Conservation (phyloP, 2,888 invertebrate species). For the Parasteatoda lunata region DNA sequence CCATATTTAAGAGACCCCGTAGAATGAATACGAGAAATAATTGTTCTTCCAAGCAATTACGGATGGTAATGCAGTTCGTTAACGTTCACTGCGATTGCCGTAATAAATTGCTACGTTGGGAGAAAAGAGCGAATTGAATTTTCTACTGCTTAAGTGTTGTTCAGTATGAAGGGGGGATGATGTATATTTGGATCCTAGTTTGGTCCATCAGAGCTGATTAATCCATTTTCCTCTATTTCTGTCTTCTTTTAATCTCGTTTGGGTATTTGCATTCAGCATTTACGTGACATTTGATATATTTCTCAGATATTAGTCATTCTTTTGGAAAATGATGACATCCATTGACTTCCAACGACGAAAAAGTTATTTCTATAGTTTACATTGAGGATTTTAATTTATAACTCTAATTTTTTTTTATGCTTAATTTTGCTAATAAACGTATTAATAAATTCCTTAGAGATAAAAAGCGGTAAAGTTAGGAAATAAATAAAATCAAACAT, state of each 20-base stretch:
- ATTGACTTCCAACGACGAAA: too few relatives aligned
- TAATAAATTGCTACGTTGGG: slow-evolving; percentile 40
- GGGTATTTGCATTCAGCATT: slow-evolving; percentile 1
- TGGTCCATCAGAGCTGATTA: neutral
- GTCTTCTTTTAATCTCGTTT: slow-evolving; percentile 2
- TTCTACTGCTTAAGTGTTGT: neutral
- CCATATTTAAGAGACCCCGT: slow-evolving; percentile 12
- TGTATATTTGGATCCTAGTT: neutral
- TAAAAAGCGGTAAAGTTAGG: too few relatives aligned
- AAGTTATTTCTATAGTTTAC: too few relatives aligned
- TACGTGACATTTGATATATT: neutral
- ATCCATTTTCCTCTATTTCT: neutral
- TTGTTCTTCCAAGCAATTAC: slow-evolving; percentile 51
- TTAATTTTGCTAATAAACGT: too few relatives aligned
- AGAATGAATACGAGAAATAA: slow-evolving; percentile 52
- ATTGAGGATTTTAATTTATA: too few relatives aligned
- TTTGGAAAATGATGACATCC: neutral
- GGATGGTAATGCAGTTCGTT: slow-evolving; percentile 26
- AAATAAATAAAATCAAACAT: too few relatives aligned
- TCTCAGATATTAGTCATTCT: neutral
- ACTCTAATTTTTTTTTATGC: too few relatives aligned
- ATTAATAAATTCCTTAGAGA: too few relatives aligned
- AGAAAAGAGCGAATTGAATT: neutral
- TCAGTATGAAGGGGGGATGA: neutral
- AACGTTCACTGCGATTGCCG: slow-evolving; percentile 32